Evolutionary conservation across 2,113 vertebrate genomes (phyloP).

Genomic region (Lepus europaeus): DNA sequence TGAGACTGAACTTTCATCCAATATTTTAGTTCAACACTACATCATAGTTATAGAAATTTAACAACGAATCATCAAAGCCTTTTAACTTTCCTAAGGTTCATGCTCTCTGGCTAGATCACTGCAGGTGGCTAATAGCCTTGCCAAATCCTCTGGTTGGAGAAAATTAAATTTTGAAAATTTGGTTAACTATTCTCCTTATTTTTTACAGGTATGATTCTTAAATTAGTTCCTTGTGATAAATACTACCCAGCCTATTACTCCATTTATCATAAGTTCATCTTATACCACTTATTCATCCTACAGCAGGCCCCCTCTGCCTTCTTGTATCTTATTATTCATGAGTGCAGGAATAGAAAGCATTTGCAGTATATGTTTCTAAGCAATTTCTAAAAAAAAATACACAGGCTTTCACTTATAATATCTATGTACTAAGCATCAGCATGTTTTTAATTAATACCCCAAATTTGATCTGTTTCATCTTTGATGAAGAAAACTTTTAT

Average conservation of each 20-base stretch:
- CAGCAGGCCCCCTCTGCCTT: background rate
- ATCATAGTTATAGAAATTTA: slow-evolving; percentile 33
- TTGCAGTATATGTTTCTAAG: background rate
- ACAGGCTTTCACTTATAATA: background rate
- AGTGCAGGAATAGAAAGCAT: background rate
- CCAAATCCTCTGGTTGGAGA: background rate
- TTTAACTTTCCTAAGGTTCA: slow-evolving; percentile 5
- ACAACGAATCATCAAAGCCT: background rate
- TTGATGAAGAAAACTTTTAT: slow-evolving; percentile 31
- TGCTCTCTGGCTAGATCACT: background rate
- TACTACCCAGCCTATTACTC: background rate
- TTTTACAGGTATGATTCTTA: background rate
- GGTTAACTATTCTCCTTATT: background rate
- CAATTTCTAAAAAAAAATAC: background rate
- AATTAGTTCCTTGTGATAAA: background rate
- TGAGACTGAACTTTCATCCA: background rate
- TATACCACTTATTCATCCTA: background rate
- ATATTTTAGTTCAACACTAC: background rate
- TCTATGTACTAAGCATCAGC: background rate
- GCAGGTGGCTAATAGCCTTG: background rate
- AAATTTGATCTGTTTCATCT: slow-evolving; percentile 14
- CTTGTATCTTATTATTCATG: background rate
- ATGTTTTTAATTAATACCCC: slow-evolving; percentile 36
- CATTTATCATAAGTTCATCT: slow-evolving; percentile 15
- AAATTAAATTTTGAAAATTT: background rate